Percentiles rank a stretch among this genome's conserved stretches.
These are phyloP conservation scores for Drosophila chauvacae DNA, from an alignment of 1,140 invertebrate genomes.

Conservation along the genomic window DNA sequence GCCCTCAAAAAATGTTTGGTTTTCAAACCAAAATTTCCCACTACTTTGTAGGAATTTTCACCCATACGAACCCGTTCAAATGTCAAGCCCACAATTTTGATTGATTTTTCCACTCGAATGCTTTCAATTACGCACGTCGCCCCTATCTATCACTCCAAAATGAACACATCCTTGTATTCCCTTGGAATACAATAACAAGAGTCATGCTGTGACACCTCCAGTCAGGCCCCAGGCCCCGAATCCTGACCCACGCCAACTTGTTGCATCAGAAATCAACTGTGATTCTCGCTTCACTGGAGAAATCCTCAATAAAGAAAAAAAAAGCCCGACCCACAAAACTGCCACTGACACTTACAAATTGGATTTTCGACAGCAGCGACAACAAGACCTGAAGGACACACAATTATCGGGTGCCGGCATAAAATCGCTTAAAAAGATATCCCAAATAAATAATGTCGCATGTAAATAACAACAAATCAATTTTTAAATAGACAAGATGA, in stretches of 20 bases:
- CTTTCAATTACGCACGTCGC: slow-evolving; percentile 58
- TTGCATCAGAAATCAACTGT: slow-evolving; percentile 73
- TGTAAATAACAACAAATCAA: slow-evolving; percentile 82
- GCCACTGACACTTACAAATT: slow-evolving; percentile 78
- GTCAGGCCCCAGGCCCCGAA: slow-evolving; percentile 10
- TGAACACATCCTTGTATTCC: slow-evolving; percentile 39
- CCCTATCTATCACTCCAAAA: slow-evolving; percentile 12
- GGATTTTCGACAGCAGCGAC: slow-evolving; percentile 67
- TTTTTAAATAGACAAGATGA: slow-evolving; percentile 74
- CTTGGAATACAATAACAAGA: slow-evolving; percentile 57
- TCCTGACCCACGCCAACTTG: slow-evolving; percentile 53
- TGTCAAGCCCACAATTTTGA: slow-evolving; percentile 57
- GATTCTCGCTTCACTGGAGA: slow-evolving; percentile 70
- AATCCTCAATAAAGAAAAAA: slow-evolving; percentile 71
- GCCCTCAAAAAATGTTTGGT: slow-evolving; percentile 12
- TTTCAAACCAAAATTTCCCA: not conserved
- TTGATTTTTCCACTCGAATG: slow-evolving; percentile 68
- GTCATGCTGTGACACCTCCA: slow-evolving; percentile 55
- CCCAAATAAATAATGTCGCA: slow-evolving; percentile 75
- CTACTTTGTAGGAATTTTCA: not conserved
- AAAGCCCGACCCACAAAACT: slow-evolving; percentile 47
- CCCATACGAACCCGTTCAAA: slow-evolving; percentile 35
- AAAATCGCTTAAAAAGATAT: slow-evolving; percentile 48
- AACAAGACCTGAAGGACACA: slow-evolving; percentile 40
- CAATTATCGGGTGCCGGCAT: slow-evolving; percentile 63